Percentiles rank a stretch among this genome's conserved stretches.
phyloP scores from a whole-genome alignment of 1,140 invertebrate genomes.

The Zaprionus ghesquierei region DNA sequence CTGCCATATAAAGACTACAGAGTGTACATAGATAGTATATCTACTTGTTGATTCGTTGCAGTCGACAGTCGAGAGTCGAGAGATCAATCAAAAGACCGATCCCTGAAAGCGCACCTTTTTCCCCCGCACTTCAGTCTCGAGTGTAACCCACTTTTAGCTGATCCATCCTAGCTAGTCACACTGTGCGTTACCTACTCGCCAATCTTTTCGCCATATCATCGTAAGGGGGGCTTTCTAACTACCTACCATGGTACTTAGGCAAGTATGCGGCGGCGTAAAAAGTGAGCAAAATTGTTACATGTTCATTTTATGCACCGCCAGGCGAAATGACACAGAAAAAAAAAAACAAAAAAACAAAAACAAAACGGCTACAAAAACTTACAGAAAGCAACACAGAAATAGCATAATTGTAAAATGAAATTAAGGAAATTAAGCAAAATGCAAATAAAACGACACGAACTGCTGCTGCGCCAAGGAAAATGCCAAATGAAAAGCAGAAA shows the following conservation, averaged over 20 bases:
- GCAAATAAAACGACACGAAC: conserved; percentile 26
- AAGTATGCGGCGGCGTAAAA: conserved; percentile 28
- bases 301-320: conserved; percentile 25
- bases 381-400: conserved; percentile 9
- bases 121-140: not conserved
- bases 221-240: not conserved
- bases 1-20: conserved; percentile 29
- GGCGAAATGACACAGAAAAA: conserved; percentile 50
- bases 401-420: conserved; percentile 15
- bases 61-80: not conserved
- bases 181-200: not conserved
- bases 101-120: not conserved
- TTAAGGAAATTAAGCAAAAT: conserved; percentile 33
- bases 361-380: conserved; percentile 7
- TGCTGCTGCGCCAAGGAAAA: conserved; percentile 20
- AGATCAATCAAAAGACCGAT: conserved; percentile 1
- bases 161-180: not conserved
- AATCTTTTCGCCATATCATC: not conserved
- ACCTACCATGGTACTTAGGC: not conserved
- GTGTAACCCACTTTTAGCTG: conserved; percentile 38
- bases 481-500: conserved; percentile 47
- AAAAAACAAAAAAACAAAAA: conserved; percentile 50
- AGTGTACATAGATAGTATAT: not conserved
- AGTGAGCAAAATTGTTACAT: conserved; percentile 49
- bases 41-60: too few relatives aligned